Base-by-base conservation (phyloP, 2,797 vertebrate genomes). In the Rhinoraja longicauda region DNA sequence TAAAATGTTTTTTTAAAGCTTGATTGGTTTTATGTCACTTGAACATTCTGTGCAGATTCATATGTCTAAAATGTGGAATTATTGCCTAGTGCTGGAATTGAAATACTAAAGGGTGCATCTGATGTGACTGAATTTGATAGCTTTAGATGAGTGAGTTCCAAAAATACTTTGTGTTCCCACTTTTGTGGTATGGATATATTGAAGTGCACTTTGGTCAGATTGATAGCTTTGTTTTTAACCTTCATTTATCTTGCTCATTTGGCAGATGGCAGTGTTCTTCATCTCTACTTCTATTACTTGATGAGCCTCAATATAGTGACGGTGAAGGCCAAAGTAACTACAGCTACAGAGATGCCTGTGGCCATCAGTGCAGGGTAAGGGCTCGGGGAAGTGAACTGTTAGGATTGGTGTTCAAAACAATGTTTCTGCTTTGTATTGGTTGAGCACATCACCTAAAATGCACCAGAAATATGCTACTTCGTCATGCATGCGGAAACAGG, bases 231-330 rank as follows among this genome's bases (percentile, higher is more conserved):
- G 59, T 64, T 64, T 64, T 17, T 88, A 24, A 67, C 36, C 13
- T 67, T 67, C 0, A 19, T 17, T 32, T 93, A 10, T 73, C 36
- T 79, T 59, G 7, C 59, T 94, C 39, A 82, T 53, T n/a, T n/a
- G 29, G 0, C 96, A 99, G 99, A 99, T 93, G 97, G 96, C 93
- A 99, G 97, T 0, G 94, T 97, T 75, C 97, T 99, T 91, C 97
- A 98, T 94, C 96, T 99, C 93, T 97, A 95, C 94, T 99, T 99
- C 96, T 97, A 96, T 96, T 99, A 98, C 95, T 95, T 99, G 95
- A 98, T 99, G 98, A 99, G 98, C 96, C 98, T 99, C 95, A 98
- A 99, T 17, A 97, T 99, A 93, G 96, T 99, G 96, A 99, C 99
- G 0, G 98, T 99, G 93, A 99, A 99, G 94, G 97, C 97, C 94